Percentiles rank a stretch among this genome's conserved stretches.
Evolutionary conservation across 2,113 vertebrate species (phyloP).

Genomic region (Circaetus gallicus): DNA sequence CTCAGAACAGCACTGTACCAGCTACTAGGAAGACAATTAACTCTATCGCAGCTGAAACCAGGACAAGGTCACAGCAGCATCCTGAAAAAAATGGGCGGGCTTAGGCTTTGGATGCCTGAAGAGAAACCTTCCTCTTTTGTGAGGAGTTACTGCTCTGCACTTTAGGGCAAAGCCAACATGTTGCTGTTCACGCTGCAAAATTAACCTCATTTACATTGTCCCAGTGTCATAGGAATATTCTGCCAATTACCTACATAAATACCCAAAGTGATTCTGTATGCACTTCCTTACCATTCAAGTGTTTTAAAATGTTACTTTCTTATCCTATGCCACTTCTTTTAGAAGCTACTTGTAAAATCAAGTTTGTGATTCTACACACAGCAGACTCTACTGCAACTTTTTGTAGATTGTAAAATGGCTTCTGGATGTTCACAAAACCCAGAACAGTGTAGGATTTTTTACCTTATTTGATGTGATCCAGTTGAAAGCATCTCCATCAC

Average conservation of each 20-base stretch:
- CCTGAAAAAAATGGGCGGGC: not conserved
- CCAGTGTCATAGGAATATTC: not conserved
- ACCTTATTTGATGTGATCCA: not conserved
- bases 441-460: not conserved
- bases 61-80: not conserved
- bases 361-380: fast-evolving
- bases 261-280: not conserved
- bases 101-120: not conserved
- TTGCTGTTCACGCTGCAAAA: not conserved
- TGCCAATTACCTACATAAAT: not conserved
- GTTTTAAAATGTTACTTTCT: not conserved
- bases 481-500: not conserved
- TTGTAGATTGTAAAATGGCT: not conserved
- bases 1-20: no score
- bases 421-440: not conserved
- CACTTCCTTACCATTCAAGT: not conserved
- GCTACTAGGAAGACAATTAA: no score
- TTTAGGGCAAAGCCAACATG: not conserved
- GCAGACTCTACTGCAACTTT: not conserved
- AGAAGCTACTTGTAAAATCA: not conserved
- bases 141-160: not conserved
- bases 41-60: no score
- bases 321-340: not conserved
- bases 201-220: not conserved
- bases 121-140: not conserved